These are phyloP conservation scores for Taxidea taxus DNA, from an alignment of 2,113 vertebrate species.

Conservation along the genomic window DNA sequence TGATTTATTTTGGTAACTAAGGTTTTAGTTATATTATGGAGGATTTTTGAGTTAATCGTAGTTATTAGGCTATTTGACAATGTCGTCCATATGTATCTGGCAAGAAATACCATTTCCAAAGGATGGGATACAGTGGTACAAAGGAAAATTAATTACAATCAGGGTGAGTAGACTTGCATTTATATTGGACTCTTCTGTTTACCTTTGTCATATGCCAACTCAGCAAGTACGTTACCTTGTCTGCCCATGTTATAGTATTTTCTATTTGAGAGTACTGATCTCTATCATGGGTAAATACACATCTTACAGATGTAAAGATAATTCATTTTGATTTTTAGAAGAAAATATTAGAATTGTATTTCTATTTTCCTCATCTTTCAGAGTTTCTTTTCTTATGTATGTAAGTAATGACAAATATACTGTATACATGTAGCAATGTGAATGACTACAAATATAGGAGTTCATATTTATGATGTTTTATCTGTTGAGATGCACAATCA, in stretches of 20 bases:
- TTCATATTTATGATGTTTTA: not conserved
- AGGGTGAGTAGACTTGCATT: not conserved
- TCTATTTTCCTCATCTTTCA: not conserved
- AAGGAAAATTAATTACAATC: not conserved
- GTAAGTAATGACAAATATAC: not conserved
- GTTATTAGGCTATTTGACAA: not conserved
- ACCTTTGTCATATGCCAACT: not conserved
- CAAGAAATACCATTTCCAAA: not conserved
- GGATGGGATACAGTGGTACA: not conserved
- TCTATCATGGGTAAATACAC: not conserved
- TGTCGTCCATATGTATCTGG: not conserved
- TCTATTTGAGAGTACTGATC: not conserved
- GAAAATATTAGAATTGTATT: not conserved
- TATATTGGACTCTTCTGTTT: not conserved
- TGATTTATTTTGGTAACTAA: constrained; percentile 31
- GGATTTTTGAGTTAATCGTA: not conserved
- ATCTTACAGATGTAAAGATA: not conserved
- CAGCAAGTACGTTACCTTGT: not conserved
- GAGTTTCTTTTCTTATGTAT: not conserved
- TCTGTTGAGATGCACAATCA: not conserved
- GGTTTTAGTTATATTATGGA: not conserved
- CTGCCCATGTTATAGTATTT: not conserved
- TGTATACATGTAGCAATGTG: not conserved
- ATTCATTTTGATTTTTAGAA: not conserved
- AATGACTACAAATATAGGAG: not conserved